Evolutionary conservation across 35 echinoderm and acorn worm genomes (phyloP), one percentile per base, ranked within the genome.

Genomic region (Ophioderma brevispina): DNA sequence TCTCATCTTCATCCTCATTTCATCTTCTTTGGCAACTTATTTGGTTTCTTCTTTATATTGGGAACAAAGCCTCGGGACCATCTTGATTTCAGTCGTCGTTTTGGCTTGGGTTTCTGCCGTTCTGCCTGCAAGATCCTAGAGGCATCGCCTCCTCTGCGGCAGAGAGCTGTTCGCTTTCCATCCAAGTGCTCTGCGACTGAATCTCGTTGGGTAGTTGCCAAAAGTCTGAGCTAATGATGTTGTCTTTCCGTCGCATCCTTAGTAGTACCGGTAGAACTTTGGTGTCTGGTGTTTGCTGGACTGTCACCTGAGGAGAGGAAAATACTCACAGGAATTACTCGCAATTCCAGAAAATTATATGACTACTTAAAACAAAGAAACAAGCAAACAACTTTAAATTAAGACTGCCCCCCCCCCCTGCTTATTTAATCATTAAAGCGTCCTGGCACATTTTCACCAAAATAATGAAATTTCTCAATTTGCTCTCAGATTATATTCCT

Each of bases 251-350:
- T 38, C 39, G 43, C 83, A 85, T 35, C 33, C 37, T 63, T 19
- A 86, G 93, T 19, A 87, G 40, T n/a, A 88, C 88, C 84, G 77
- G 59, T 97, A 97, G 85, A 88, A 97, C 32, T 78, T 59, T 25
- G 95, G 95, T 18, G 95, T 92, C n/a, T n/a, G 55, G 93, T 90
- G 40, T 94, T 92, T 15, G 95, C 38, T 40, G 93, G 89, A 10
- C 36, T 82, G 21, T 59, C n/a, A 42, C 84, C 88, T 85, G 31
- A n/a, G 17, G n/a, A n/a, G n/a, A n/a, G n/a, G n/a, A n/a, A n/a
- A n/a, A n/a, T n/a, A n/a, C n/a, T n/a, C n/a, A n/a, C n/a, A n/a
- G n/a, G n/a, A n/a, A n/a, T n/a, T n/a, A n/a, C n/a, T n/a, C n/a
- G n/a, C n/a, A n/a, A n/a, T n/a, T n/a, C n/a, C n/a, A n/a, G n/a